These are phyloP conservation scores for Dryadula phaetusa DNA, from an alignment of 2,888 invertebrate species.

Conservation along the genomic window DNA sequence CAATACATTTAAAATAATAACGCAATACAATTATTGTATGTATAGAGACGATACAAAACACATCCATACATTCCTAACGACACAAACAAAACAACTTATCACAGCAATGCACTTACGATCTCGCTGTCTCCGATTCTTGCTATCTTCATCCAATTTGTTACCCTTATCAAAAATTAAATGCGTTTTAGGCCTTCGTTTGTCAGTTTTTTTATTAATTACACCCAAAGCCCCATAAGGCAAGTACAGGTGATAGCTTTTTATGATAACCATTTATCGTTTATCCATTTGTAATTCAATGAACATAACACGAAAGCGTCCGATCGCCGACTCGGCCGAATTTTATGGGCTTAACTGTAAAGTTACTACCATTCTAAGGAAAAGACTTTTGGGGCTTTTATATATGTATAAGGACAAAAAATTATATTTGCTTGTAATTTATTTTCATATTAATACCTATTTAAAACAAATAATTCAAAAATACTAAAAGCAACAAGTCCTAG, in stretches of 20 bases:
- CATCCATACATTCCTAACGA: slow-evolving; percentile 12
- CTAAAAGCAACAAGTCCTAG: too few species aligned
- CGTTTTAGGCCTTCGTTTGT: slow-evolving; percentile 76
- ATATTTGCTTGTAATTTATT: too few species aligned
- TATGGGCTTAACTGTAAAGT: slow-evolving; percentile 12
- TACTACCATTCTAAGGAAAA: neutral
- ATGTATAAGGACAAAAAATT: too few species aligned
- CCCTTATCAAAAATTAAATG: slow-evolving; percentile 84
- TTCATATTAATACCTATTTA: too few species aligned
- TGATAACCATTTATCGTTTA: slow-evolving; percentile 70
- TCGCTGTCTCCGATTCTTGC: slow-evolving; percentile 76
- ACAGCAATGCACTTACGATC: slow-evolving; percentile 83
- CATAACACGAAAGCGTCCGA: slow-evolving; percentile 37
- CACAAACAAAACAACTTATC: slow-evolving; percentile 65
- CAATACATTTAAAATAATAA: neutral
- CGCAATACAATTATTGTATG: too few species aligned
- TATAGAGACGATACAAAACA: too few species aligned
- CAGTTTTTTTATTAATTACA: slow-evolving; percentile 51
- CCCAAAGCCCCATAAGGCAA: slow-evolving; percentile 36
- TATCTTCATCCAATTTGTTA: slow-evolving; percentile 85
- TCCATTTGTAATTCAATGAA: slow-evolving; percentile 57
- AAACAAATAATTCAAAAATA: too few species aligned
- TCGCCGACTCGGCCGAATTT: slow-evolving; percentile 20
- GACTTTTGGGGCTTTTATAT: neutral
- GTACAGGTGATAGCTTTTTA: slow-evolving; percentile 78